These are phyloP conservation scores for Eudyptes chrysolophus DNA, from an alignment of 2,113 vertebrate genomes.

Conservation along the genomic window DNA sequence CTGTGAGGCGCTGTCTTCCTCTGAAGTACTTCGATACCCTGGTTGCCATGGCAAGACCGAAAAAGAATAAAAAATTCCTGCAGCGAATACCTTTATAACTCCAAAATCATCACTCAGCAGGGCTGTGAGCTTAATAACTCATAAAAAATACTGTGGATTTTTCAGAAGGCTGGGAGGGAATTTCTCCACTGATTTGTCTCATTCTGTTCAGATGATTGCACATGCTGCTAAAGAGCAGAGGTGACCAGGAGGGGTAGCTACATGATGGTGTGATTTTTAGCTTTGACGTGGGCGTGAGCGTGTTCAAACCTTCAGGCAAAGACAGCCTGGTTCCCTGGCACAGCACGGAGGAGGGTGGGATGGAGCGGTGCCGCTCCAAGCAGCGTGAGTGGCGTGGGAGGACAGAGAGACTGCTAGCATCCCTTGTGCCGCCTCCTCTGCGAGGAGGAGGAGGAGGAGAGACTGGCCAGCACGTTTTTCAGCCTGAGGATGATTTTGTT, in stretches of 20 bases:
- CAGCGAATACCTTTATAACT: conserved; percentile 17
- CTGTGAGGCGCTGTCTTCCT: background rate
- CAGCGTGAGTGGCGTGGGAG: rapidly evolving
- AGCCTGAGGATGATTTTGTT: background rate
- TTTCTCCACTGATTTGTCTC: background rate
- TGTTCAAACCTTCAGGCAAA: background rate
- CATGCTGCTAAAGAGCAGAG: background rate
- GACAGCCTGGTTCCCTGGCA: background rate
- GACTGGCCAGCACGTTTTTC: rapidly evolving
- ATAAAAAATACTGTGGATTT: background rate
- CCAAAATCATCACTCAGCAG: conserved; percentile 40
- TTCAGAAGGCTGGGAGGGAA: background rate
- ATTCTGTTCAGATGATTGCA: background rate
- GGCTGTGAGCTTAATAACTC: conserved; percentile 48
- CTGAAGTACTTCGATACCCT: background rate
- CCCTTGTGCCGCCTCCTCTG: background rate
- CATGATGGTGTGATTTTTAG: background rate
- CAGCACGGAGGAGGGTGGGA: background rate
- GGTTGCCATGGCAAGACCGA: conserved; percentile 63
- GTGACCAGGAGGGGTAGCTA: background rate
- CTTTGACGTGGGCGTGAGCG: background rate
- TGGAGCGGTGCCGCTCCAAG: background rate
- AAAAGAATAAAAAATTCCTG: conserved; percentile 51
- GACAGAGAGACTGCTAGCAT: background rate
- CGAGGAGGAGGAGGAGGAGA: background rate